Conservation (phyloP, 2,113 vertebrate genomes). For the Poecilia latipinna region DNA sequence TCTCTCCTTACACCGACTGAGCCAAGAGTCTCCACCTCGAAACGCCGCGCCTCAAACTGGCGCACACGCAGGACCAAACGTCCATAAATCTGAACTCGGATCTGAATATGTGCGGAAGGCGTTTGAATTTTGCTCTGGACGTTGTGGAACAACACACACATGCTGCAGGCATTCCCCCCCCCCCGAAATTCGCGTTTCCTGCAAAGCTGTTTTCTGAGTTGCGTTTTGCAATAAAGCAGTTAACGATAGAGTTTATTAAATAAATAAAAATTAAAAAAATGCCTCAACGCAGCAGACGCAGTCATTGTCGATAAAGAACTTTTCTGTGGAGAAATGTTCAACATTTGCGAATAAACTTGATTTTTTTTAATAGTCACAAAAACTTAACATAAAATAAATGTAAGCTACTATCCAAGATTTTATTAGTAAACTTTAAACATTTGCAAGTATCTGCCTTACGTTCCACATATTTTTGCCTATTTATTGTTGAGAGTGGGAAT, state of each 20-base stretch:
- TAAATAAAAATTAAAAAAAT: not conserved
- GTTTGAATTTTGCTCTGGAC: not conserved
- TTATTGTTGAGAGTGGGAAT: not conserved
- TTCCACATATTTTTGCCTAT: not conserved
- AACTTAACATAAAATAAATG: no score
- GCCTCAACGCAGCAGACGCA: not conserved
- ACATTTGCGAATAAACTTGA: no score
- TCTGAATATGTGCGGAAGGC: not conserved
- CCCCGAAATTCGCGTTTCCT: not conserved
- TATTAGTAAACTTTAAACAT: not conserved
- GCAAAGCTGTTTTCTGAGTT: not conserved
- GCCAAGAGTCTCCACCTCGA: constrained; percentile 24
- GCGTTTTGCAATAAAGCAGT: not conserved
- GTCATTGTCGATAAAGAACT: not conserved
- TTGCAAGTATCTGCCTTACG: not conserved
- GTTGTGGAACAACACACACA: not conserved
- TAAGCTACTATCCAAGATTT: no score
- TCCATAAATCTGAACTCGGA: no score
- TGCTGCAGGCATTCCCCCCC: not conserved
- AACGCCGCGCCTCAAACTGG: constrained; percentile 7
- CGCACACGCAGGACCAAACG: not conserved
- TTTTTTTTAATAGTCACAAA: no score
- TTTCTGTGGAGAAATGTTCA: not conserved
- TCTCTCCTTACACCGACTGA: constrained; percentile 46
- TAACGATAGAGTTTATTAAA: not conserved